Base-by-base conservation (phyloP, 2,888 invertebrate species). In the Amorpha juglandis region DNA sequence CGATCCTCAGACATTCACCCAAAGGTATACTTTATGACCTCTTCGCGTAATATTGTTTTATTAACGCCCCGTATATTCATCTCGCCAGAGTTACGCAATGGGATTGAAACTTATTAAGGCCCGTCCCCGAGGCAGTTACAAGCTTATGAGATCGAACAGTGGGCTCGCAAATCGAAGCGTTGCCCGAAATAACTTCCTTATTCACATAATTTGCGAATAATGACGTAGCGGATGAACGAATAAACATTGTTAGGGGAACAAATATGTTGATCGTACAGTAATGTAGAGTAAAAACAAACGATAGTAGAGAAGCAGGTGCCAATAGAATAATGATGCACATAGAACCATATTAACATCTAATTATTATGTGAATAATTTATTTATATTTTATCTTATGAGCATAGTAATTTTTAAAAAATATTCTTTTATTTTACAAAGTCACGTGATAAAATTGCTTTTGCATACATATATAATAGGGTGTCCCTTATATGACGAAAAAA, bases 111-210 rank as follows among this genome's bases (percentile, higher is more conserved):
- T 84, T 86, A 87, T 86, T 87, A 76, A 83, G 74, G 45, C 64
- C 66, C 33, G 68, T 80, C 83, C 80, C 84, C 67, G 45, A 72
- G 74, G 83, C 70, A 71, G 74, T 62, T 64, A 68, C 52, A 11
- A n/a, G 35, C 47, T 66, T 62, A 66, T 62, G 51, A 67, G 67
- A 74, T 71, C 70, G 68, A 70, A 71, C 62, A 66, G 63, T 65
- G 21, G 63, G 27, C 65, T 69, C 70, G 69, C 69, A 70, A 74
- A 71, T 70, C 70, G 71, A 69, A 69, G 67, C 35, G 62, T 68
- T 33, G 47, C 42, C 38, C 63, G 69, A 82, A 79, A 86, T 87
- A 79, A 77, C 75, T 79, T 78, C 76, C 71, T 74, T 76, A 73
- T 75, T 71, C 38, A 51, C 51, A 51, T 51, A 64, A 68, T 68